A percentile compares a stretch with the other conserved stretches of the same genome.
Conservation (phyloP, 2,797 vertebrate species). For the Merluccius polli region DNA sequence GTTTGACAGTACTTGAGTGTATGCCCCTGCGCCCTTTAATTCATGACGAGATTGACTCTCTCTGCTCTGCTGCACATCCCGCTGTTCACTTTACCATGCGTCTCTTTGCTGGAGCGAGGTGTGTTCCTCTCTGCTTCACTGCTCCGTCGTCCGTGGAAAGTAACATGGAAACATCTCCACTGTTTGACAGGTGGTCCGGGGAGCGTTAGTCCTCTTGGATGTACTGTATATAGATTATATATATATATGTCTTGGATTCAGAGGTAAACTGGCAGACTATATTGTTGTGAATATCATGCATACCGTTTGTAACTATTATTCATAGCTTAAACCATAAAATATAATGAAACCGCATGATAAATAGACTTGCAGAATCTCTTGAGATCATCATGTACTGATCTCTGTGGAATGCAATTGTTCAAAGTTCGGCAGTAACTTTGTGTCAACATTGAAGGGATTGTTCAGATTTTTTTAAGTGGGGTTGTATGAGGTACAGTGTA, state of each 20-base stretch:
- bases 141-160: no score
- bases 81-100: not conserved
- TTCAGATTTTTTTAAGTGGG: no score
- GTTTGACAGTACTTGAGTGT: not conserved
- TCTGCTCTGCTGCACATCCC: no score
- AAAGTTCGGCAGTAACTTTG: not conserved
- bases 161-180: no score
- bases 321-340: not conserved
- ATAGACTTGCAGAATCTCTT: not conserved
- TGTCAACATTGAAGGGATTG: not conserved
- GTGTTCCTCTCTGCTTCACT: not conserved
- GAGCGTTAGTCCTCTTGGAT: no score
- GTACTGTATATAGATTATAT: no score
- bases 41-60: no score
- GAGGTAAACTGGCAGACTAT: not conserved
- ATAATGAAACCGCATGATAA: not conserved
- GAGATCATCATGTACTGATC: not conserved
- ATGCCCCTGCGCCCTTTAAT: not conserved
- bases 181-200: no score
- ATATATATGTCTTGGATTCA: no score
- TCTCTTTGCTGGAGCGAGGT: not conserved
- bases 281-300: not conserved
- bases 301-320: not conserved
- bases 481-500: no score
- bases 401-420: not conserved